phyloP scores from a whole-genome alignment of 1,140 invertebrate species.

The Meloidogyne hapla region DNA sequence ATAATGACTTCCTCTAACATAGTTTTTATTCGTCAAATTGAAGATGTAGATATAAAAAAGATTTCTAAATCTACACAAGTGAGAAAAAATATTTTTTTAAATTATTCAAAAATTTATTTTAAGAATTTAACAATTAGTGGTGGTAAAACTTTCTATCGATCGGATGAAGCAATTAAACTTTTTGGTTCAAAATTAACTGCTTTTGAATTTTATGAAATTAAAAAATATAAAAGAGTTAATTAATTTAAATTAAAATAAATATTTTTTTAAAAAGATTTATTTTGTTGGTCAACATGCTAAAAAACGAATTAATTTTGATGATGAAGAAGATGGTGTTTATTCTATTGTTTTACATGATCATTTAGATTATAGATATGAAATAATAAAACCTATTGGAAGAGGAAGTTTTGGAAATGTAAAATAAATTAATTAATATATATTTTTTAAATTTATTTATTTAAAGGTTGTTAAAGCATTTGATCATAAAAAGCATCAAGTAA shows the following conservation, averaged over 20 bases:
- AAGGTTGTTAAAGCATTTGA: constrained; percentile 72
- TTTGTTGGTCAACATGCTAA: constrained; percentile 63
- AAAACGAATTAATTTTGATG: constrained; percentile 69
- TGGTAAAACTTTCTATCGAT: too few relatives aligned
- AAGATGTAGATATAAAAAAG: too few relatives aligned
- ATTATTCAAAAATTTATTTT: too few relatives aligned
- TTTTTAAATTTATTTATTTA: neutral
- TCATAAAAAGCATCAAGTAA: constrained; percentile 66
- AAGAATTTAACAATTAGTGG: too few relatives aligned
- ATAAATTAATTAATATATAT: neutral
- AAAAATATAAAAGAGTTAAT: constrained; percentile 53
- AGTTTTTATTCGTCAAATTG: too few relatives aligned
- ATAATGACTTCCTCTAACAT: too few relatives aligned
- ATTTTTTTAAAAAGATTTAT: constrained; percentile 39
- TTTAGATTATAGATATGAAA: constrained; percentile 93
- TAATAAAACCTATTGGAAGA: constrained; percentile 94
- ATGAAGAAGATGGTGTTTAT: constrained; percentile 92
- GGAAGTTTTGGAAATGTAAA: constrained; percentile 88
- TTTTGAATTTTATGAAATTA: constrained; percentile 62
- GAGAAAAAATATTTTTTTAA: too few relatives aligned
- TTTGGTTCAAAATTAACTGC: constrained; percentile 54
- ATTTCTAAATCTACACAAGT: too few relatives aligned
- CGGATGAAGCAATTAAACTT: too few relatives aligned
- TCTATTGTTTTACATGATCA: constrained; percentile 95
- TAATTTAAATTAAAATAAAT: neutral